phyloP scores from a whole-genome alignment of 2,888 invertebrate species.

The Tanypteryx hageni region DNA sequence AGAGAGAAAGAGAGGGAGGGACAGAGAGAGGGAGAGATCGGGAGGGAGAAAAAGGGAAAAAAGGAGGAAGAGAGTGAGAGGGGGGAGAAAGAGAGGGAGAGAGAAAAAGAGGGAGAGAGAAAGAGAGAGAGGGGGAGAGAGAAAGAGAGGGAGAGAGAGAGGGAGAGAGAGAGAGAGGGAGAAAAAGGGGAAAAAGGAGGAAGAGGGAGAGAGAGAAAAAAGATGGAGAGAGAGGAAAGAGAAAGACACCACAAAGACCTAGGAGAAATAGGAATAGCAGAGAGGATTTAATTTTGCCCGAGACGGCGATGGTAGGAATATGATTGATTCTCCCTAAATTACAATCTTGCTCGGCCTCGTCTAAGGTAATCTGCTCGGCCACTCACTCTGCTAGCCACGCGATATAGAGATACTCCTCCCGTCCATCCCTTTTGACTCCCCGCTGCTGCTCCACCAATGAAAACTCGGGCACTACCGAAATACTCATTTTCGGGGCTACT shows the following conservation, averaged over 20 bases:
- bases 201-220: neutral
- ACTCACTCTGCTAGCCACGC: no score
- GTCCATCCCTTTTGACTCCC: no score
- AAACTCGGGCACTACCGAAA: no score
- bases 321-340: no score
- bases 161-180: neutral
- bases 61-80: neutral
- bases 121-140: neutral
- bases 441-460: no score
- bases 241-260: neutral
- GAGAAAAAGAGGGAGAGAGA: neutral
- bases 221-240: neutral
- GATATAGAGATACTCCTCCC: no score
- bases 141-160: neutral
- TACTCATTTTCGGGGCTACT: no score
- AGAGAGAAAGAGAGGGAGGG: neutral
- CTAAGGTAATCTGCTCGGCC: no score
- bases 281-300: no score
- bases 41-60: neutral
- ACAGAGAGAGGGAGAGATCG: neutral
- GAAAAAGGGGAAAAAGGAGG: neutral
- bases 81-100: neutral
- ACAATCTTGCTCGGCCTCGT: no score
- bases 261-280: neutral
- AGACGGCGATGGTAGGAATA: no score